Base-by-base conservation (phyloP, 2,888 invertebrate species). In the Notodromas monacha region DNA sequence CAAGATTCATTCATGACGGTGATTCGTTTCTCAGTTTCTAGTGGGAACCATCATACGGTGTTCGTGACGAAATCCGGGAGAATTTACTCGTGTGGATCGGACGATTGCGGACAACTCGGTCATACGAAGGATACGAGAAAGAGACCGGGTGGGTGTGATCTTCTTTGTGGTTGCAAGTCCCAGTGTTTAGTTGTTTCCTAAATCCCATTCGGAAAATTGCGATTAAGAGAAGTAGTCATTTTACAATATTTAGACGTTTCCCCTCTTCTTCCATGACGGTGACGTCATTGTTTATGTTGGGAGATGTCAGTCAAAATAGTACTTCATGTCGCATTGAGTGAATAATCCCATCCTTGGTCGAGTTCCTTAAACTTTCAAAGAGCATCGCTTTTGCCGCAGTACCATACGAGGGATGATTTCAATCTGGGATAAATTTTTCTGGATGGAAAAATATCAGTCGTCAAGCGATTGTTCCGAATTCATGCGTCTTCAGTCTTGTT, bases 101-200 rank as follows among this genome's bases (percentile, higher is more conserved):
- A 92, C 55, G 79, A 81, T 43, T 63, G 63, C 41, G 76, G 79
- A 2, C 89, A 92, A 47, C 57, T 92, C 31, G 89, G 86, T 4
- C 69, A 69, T 43, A 55, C 58, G 16, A 52, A 57, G 41, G n/a
- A n/a, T n/a, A 39, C 26, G 27, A 15, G 11, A n/a, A 15, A 29
- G 30, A 5, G 15, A 29, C 11, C n/a, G 8, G n/a, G 28, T 28
- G 6, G 21, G 21, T 21, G 8, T 21, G 21, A n/a, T n/a, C 30
- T 33, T 8, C 6, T n/a, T 31, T 8, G 10, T 28, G n/a, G 10
- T 8, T 6, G 10, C 31, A 32, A 12, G 6, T n/a, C n/a, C n/a
- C n/a, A 10, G n/a, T 21, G 21, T 21, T 21, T 21, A 29, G 10
- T 13, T 5, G 11, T n/a, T 29, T 14, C 14, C 4, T 10, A 5